phyloP scores from a whole-genome alignment of 2,113 vertebrate species.

The Dipodomys ordii region DNA sequence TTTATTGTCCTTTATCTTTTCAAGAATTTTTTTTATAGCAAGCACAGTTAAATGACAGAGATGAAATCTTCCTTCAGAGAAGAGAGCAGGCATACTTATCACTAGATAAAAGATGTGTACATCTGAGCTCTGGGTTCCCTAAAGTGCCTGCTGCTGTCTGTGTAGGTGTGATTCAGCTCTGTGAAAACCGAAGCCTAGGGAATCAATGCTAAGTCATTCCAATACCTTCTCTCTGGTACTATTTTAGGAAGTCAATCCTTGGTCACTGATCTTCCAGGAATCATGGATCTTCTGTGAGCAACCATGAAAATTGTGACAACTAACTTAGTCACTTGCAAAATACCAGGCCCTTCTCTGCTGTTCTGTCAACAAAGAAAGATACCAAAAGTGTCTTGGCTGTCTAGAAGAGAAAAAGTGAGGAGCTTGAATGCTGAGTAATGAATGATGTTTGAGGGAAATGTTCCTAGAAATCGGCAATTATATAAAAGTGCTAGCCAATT shows the following conservation, averaged over 20 bases:
- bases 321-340: background rate
- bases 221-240: background rate
- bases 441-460: background rate
- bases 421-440: background rate
- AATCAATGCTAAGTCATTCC: background rate
- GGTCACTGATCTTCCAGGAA: no score
- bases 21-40: background rate
- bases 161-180: background rate
- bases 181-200: background rate
- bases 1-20: background rate
- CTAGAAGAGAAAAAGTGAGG: background rate
- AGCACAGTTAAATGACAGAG: background rate
- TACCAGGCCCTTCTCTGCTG: background rate
- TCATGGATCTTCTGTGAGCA: background rate
- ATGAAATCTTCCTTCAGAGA: background rate
- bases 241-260: background rate
- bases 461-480: background rate
- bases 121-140: background rate
- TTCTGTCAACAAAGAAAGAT: background rate
- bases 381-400: background rate
- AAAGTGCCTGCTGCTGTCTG: background rate
- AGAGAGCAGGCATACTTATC: background rate
- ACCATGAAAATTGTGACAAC: background rate
- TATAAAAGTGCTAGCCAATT: background rate
- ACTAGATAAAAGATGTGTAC: background rate